These are phyloP conservation scores for Chiroxiphia lanceolata DNA, from an alignment of 2,797 vertebrate species.

Conservation along the genomic window DNA sequence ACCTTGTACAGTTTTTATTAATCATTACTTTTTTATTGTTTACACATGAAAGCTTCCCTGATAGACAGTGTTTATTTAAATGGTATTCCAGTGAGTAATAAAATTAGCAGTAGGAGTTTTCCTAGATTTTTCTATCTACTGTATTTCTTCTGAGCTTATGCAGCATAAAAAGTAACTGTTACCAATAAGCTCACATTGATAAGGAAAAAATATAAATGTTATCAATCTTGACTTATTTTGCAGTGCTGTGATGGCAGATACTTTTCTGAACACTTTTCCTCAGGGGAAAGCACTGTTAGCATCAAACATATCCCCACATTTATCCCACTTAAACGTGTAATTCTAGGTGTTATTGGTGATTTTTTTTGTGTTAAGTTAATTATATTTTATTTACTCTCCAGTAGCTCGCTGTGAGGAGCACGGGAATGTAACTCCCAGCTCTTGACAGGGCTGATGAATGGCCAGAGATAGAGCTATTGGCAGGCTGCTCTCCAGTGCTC, in stretches of 20 bases:
- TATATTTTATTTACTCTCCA: constrained; percentile 59
- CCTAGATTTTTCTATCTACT: neutral
- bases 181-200: neutral
- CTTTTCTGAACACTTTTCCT: neutral
- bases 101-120: constrained; percentile 12
- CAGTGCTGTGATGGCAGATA: neutral
- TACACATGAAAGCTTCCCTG: neutral
- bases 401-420: neutral
- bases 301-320: neutral
- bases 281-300: neutral
- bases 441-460: constrained; percentile 67
- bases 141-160: neutral
- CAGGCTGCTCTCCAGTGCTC: constrained; percentile 40
- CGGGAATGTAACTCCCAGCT: neutral
- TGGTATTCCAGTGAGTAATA: neutral
- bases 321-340: constrained; percentile 50
- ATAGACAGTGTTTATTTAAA: constrained; percentile 35
- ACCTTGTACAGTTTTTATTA: constrained; percentile 35
- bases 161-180: neutral
- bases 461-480: constrained; percentile 65
- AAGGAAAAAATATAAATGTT: neutral
- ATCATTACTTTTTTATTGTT: constrained; percentile 38
- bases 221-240: neutral
- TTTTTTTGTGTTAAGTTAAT: constrained; percentile 47
- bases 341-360: constrained; percentile 22